Percentiles rank a stretch among this genome's conserved stretches.
phyloP scores from a whole-genome alignment of 2,888 invertebrate genomes.

The Protula sp. region DNA sequence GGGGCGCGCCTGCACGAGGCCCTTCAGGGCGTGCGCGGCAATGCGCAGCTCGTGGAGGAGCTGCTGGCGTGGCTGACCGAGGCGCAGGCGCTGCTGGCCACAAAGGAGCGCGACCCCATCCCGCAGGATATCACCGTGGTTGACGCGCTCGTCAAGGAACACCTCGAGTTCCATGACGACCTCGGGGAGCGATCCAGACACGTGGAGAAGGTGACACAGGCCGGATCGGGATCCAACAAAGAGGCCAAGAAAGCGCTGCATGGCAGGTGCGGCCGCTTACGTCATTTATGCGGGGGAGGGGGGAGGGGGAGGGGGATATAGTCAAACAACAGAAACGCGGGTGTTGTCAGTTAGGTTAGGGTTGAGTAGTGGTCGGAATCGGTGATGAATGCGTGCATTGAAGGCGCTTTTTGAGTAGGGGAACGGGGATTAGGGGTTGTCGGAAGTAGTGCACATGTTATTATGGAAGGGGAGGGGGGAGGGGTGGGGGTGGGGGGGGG shows the following conservation, averaged over 20 bases:
- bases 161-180: conserved; percentile 51
- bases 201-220: conserved; percentile 30
- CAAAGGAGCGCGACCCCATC: conserved; percentile 49
- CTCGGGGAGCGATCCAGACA: conserved; percentile 45
- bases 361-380: too few relatives aligned
- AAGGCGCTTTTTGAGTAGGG: too few relatives aligned
- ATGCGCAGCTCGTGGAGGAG: conserved; percentile 49
- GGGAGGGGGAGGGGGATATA: background rate
- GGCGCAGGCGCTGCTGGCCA: conserved; percentile 47
- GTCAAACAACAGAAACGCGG: too few relatives aligned
- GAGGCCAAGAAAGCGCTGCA: conserved; percentile 37
- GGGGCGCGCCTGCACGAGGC: conserved; percentile 45
- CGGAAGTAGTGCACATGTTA: too few relatives aligned
- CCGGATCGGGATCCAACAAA: background rate
- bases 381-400: too few relatives aligned
- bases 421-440: too few relatives aligned
- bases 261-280: conserved; percentile 6
- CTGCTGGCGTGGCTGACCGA: conserved; percentile 49
- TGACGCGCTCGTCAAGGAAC: conserved; percentile 47
- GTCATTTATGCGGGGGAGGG: too few relatives aligned
- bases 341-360: too few relatives aligned
- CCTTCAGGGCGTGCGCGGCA: conserved; percentile 43
- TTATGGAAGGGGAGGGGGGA: too few relatives aligned
- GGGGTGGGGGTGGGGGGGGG: too few relatives aligned
- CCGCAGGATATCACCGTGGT: conserved; percentile 50